A percentile compares a stretch with the other conserved stretches of the same genome.
These are phyloP conservation scores for Diadumene lineata DNA, from an alignment of 92 coral and sea anemone species.

Conservation along the genomic window DNA sequence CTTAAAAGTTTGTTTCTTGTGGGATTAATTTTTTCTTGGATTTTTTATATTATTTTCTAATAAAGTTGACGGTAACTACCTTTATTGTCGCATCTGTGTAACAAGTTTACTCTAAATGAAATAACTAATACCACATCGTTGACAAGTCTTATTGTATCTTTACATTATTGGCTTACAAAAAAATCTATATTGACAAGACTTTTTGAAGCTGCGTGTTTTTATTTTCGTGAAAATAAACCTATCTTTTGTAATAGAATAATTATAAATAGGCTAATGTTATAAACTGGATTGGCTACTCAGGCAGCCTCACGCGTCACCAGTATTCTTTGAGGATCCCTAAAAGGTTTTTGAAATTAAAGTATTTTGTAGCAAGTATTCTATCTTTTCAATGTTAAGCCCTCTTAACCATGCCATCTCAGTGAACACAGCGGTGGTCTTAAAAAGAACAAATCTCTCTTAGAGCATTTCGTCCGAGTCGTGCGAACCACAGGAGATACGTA, in stretches of 20 bases:
- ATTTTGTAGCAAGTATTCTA: constrained; percentile 19
- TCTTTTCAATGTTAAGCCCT: constrained; percentile 32
- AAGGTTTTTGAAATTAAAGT: constrained; percentile 37
- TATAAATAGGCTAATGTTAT: background rate
- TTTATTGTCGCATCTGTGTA: constrained; percentile 17
- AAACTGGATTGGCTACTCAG: constrained; percentile 28
- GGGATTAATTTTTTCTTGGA: background rate
- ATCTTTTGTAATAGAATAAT: background rate
- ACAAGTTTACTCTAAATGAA: constrained; percentile 14
- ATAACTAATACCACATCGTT: constrained; percentile 11
- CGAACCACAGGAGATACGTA: background rate
- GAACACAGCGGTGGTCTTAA: constrained; percentile 25
- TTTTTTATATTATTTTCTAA: constrained; percentile 24
- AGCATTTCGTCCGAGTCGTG: background rate
- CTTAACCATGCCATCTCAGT: constrained; percentile 32
- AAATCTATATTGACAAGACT: background rate
- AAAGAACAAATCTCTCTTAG: constrained; percentile 1
- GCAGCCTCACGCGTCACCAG: constrained; percentile 26
- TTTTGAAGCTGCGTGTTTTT: background rate
- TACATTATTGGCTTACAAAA: constrained; percentile 13
- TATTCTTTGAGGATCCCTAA: constrained; percentile 23
- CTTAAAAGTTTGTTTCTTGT: background rate
- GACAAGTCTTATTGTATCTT: constrained; percentile 18
- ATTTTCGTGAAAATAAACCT: background rate
- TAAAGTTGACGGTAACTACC: constrained; percentile 15